phyloP scores from a whole-genome alignment of 2,113 vertebrate genomes.

The Balaeniceps rex region DNA sequence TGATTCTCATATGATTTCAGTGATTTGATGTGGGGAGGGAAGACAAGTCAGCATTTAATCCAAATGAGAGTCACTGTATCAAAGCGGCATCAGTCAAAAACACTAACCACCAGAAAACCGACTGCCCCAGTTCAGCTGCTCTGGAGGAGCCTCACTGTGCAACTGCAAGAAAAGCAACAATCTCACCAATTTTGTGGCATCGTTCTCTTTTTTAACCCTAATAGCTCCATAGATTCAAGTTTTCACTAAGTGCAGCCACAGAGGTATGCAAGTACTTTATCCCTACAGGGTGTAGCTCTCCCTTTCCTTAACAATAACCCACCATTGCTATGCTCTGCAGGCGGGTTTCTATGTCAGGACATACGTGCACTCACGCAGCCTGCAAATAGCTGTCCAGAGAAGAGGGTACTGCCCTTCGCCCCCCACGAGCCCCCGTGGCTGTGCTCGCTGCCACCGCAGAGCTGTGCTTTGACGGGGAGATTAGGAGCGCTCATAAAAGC shows the following conservation, averaged over 20 bases:
- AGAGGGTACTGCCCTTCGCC: background rate
- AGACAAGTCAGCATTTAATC: background rate
- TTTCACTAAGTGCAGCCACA: background rate
- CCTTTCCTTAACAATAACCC: background rate
- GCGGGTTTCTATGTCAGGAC: rapidly evolving
- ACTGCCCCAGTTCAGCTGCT: background rate
- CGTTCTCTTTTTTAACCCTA: background rate
- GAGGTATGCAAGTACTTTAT: background rate
- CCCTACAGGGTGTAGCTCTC: background rate
- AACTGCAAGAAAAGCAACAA: background rate
- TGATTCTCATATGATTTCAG: slow-evolving; percentile 21
- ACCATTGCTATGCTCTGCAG: rapidly evolving
- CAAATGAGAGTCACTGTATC: background rate
- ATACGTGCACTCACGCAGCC: rapidly evolving
- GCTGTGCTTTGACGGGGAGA: background rate
- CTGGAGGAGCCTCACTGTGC: background rate
- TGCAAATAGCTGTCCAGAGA: background rate
- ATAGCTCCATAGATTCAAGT: background rate
- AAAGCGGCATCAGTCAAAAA: background rate
- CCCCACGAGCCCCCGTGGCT: rapidly evolving
- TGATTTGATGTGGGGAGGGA: background rate
- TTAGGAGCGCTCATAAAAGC: rapidly evolving
- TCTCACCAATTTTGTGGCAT: background rate
- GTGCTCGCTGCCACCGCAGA: background rate
- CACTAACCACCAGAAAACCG: rapidly evolving